Evolutionary conservation across 2,113 vertebrate genomes (phyloP).

Genomic region (Theristicus caerulescens): DNA sequence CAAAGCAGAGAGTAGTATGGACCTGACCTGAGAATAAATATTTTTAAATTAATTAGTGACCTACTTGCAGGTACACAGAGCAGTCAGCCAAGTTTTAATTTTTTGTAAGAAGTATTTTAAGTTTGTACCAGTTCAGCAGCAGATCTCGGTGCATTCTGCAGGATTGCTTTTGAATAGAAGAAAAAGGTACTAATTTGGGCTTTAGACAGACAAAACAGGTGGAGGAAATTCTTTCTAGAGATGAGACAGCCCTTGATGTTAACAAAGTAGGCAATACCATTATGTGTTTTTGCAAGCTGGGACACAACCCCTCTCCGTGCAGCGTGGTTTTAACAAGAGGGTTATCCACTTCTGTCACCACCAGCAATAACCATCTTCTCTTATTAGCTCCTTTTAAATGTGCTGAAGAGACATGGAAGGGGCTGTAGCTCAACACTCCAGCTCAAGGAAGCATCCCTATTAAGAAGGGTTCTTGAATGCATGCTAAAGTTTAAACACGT

Average conservation of each 20-base stretch:
- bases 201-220: neutral
- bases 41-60: constrained; percentile 43
- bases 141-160: constrained; percentile 46
- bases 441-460: neutral
- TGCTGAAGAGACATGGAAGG: neutral
- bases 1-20: neutral
- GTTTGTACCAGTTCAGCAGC: neutral
- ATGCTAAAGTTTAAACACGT: neutral
- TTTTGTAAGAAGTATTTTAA: neutral
- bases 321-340: neutral
- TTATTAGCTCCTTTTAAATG: neutral
- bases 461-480: neutral
- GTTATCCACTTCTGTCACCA: neutral
- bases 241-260: neutral
- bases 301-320: neutral
- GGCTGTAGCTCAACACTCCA: neutral
- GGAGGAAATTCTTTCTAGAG: neutral
- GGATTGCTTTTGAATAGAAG: constrained; percentile 41
- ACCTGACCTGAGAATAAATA: constrained; percentile 14
- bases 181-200: neutral
- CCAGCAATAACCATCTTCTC: neutral
- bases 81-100: neutral
- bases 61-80: constrained; percentile 22
- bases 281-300: neutral
- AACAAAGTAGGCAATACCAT: neutral